phyloP scores from a whole-genome alignment of 2,888 invertebrate species.

The Epirrhoe alternata region DNA sequence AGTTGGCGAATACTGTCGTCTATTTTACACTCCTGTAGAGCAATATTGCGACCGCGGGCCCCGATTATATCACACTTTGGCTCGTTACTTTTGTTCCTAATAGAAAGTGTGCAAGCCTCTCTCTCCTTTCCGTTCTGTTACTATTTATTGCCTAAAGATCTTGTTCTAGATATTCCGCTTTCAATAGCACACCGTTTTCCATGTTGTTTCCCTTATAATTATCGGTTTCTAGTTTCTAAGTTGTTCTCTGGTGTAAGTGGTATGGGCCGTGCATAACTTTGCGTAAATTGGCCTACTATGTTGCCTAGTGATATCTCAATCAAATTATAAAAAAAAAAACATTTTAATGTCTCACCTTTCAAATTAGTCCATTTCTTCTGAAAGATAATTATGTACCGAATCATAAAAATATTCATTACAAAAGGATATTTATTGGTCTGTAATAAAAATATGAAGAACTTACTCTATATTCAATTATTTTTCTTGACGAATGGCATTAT shows the following conservation, averaged over 20 bases:
- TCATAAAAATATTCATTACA: not conserved
- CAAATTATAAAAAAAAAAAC: not conserved
- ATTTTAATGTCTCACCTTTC: not conserved
- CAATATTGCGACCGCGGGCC: slow-evolving; percentile 53
- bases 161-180: slow-evolving; percentile 46
- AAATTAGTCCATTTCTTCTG: not conserved
- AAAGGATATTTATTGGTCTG: not conserved
- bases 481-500: slow-evolving; percentile 13
- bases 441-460: not conserved
- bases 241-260: slow-evolving; percentile 3
- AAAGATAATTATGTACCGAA: not conserved
- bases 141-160: slow-evolving; percentile 64
- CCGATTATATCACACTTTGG: slow-evolving; percentile 78
- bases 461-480: slow-evolving; percentile 10
- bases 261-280: not conserved
- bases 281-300: not conserved
- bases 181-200: slow-evolving; percentile 44
- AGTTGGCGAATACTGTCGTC: slow-evolving; percentile 12
- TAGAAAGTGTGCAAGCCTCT: slow-evolving; percentile 77
- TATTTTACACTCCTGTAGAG: slow-evolving; percentile 27
- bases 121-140: slow-evolving; percentile 74
- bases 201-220: slow-evolving; percentile 40
- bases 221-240: slow-evolving; percentile 29
- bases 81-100: slow-evolving; percentile 71
- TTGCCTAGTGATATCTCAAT: not conserved